Percentiles rank a stretch among this genome's conserved stretches.
Conservation (phyloP, 2,888 invertebrate genomes). For the Dendrolimus pini region DNA sequence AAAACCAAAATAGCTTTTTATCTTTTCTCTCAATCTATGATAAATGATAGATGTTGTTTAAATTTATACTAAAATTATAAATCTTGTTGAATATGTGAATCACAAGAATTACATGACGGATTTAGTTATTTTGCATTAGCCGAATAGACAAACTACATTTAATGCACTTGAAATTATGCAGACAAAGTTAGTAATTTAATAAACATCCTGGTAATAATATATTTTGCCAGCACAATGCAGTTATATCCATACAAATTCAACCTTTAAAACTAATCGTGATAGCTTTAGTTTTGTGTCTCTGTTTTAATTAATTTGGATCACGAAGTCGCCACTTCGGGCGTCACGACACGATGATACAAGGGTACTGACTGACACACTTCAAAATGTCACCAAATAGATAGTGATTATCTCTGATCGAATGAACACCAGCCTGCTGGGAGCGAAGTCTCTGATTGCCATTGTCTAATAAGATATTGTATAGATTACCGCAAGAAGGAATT, state of each 20-base stretch:
- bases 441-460: conserved; percentile 34
- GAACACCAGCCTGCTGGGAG: conserved; percentile 21
- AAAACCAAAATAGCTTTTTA: too few species aligned
- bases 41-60: too few species aligned
- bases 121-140: too few species aligned
- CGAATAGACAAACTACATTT: too few species aligned
- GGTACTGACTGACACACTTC: conserved; percentile 69
- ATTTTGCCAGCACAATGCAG: not conserved
- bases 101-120: too few species aligned
- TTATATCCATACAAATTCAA: conserved; percentile 14
- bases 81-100: too few species aligned
- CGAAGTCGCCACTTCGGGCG: conserved; percentile 72
- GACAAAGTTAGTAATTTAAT: too few species aligned
- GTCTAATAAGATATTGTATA: conserved; percentile 25
- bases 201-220: too few species aligned
- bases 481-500: conserved; percentile 33
- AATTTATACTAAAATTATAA: too few species aligned
- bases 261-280: conserved; percentile 61
- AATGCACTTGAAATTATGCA: too few species aligned
- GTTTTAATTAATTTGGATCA: conserved; percentile 77
- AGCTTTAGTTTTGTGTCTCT: conserved; percentile 68
- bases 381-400: conserved; percentile 69
- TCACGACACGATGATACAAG: conserved; percentile 63
- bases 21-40: too few species aligned
- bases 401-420: conserved; percentile 50